Base-by-base conservation (phyloP, 2,797 vertebrate species). In the Jordanella pulchra region DNA sequence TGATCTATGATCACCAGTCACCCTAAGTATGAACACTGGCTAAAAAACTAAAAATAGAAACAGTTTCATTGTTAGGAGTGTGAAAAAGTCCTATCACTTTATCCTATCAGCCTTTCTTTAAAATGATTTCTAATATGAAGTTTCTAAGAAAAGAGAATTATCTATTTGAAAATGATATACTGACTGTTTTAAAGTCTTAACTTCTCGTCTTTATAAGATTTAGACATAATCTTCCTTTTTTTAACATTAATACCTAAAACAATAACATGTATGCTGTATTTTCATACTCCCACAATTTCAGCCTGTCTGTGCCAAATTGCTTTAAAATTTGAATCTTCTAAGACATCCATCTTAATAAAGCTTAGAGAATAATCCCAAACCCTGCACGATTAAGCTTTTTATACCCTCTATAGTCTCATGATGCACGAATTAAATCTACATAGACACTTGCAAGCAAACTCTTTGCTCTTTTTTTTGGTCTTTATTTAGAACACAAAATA, bases 401-500 rank as follows among this genome's bases (percentile, higher is more conserved):
- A 60, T 51, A 51, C 23, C 50, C 50, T 51, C 23, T 51, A n/a
- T 51, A 23, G 50, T n/a, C 50, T 51, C 23, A 51, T 35, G 56
- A 35, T 30, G 23, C 30, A 60, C 18, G 35, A 60, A 11, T 60
- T 60, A 18, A 60, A 60, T 60, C 18, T 35, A 42, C 23, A 12
- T 12, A 35, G 32, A 35, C 30, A 61, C 23, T 35, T 61, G 32
- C 58, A 61, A 61, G 32, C 4, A 2, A 39, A 39, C 35, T 42
- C 21, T 61, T 39, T 61, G 35, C 58, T 55, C 25, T 27, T 44
- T 42, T n/a, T 39, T 54, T 25, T 44, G 28, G 7, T 54, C 25
- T 69, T 13, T 69, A 69, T 69, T 45, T 69, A 17, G 25, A 17
- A 15, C 53, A 27, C 53, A 45, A 61, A 61, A 61, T 42, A 61